Conservation (phyloP, 2,888 invertebrate species). For the Endotricha flammealis region DNA sequence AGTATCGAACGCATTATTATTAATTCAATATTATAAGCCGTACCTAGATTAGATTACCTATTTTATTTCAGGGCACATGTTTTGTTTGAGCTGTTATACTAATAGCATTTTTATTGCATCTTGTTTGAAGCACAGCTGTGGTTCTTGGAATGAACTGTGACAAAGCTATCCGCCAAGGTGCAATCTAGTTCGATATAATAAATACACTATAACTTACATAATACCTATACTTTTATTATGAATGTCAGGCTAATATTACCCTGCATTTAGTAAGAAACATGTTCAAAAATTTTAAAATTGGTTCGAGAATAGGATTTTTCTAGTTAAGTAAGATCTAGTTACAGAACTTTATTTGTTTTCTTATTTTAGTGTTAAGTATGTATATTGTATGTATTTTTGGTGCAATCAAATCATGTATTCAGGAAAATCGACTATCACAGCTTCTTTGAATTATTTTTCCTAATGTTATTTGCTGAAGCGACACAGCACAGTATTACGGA, state of each 20-base stretch:
- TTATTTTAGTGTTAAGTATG: slow-evolving; percentile 5
- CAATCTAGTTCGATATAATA: slow-evolving; percentile 14
- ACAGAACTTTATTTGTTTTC: slow-evolving; percentile 4
- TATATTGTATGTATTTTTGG: slow-evolving; percentile 24
- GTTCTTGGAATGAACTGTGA: no score
- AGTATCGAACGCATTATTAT: no score
- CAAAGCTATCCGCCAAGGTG: no score
- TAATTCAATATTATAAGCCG: no score
- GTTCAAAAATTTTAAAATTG: slow-evolving; percentile 58
- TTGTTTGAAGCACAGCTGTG: no score
- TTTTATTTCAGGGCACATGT: no score
- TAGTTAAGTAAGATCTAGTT: slow-evolving; percentile 12
- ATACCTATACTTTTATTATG: slow-evolving; percentile 49
- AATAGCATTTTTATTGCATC: no score
- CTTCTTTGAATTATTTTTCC: slow-evolving; percentile 26
- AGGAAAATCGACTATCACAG: slow-evolving; percentile 33
- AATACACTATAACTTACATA: slow-evolving; percentile 46
- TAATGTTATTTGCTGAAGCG: not conserved
- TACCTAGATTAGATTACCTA: no score
- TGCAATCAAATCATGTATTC: not conserved
- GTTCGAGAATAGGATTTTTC: slow-evolving; percentile 49
- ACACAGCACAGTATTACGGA: no score
- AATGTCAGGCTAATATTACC: slow-evolving; percentile 67
- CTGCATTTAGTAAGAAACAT: slow-evolving; percentile 65
- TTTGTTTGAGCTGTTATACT: no score